Evolutionary conservation across 2,113 vertebrate genomes (phyloP).

Genomic region (Leptodactylus fuscus): DNA sequence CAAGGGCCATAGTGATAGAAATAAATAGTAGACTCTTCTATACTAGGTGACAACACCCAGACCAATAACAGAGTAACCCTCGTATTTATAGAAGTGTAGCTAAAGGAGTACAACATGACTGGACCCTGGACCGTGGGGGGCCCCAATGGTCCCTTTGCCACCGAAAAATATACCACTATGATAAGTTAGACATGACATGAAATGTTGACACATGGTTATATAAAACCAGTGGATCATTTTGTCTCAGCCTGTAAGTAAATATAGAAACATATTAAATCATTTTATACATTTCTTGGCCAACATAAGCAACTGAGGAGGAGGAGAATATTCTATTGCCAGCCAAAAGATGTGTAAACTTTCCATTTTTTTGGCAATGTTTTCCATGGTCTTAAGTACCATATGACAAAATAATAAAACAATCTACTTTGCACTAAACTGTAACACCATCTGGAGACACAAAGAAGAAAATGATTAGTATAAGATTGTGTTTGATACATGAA

Average conservation of each 20-base stretch:
- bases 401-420: slow-evolving; percentile 19
- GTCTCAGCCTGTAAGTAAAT: neutral
- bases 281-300: slow-evolving; percentile 20
- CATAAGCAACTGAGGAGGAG: neutral
- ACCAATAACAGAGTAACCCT: too few relatives aligned
- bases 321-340: slow-evolving; percentile 1
- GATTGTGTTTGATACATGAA: neutral
- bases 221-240: neutral
- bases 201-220: neutral
- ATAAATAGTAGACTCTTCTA: too few relatives aligned
- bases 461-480: neutral
- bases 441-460: slow-evolving; percentile 39
- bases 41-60: too few relatives aligned
- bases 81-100: too few relatives aligned
- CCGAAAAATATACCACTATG: too few relatives aligned
- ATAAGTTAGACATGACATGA: neutral
- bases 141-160: too few relatives aligned
- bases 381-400: neutral
- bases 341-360: slow-evolving; percentile 45
- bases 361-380: neutral
- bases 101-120: too few relatives aligned
- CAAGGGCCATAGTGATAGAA: too few relatives aligned
- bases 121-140: too few relatives aligned
- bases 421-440: neutral
- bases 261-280: slow-evolving; percentile 21